Base-by-base conservation (phyloP, 2,888 invertebrate species). In the Pollenia labialis region DNA sequence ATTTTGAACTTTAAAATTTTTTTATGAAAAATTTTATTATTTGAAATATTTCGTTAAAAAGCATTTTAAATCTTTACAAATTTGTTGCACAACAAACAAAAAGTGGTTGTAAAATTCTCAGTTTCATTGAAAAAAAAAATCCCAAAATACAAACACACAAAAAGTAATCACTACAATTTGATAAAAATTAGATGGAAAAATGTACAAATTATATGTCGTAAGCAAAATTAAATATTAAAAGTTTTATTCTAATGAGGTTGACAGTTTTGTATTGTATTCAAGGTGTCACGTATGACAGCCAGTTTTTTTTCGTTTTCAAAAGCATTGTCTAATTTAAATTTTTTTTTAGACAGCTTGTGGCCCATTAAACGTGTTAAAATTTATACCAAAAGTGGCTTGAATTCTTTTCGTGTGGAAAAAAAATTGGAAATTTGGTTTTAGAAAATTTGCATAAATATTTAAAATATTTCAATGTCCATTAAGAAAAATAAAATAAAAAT, bases 281-380 rank as follows among this genome's bases (percentile, higher is more conserved):
- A 64, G n/a, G 52, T 64, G 50, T 52, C 62, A 64, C 52, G 44
- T 42, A 32, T 42, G 10, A 68, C 6, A 18, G 23, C 32, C 32
- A 32, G 8, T 9, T 54, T 50, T 60, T 11, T 42, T 66, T 76
- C 18, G 54, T 11, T 56, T 11, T 16, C 9, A 23, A 54, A 64
- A 52, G 54, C 64, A 62, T 44, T 79, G 50, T 2, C 71, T 62
- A 46, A 71, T 52, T 12, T 32, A 50, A 64, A 62, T 71, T 18
- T 40, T 54, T 72, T 23, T 52, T 64, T 46, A 14, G 16, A 64
- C 23, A 44, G 56, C 62, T 32, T 64, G 32, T 80, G 80, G 16
- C 52, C 60, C 12, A 71, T 14, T 60, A 71, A 80, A 72, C 80
- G 80, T 81, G 71, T 71, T 62, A 3, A 71, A 80, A 80, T 62